phyloP scores from a whole-genome alignment of 2,113 vertebrate genomes.

The Peromyscus polionotus region DNA sequence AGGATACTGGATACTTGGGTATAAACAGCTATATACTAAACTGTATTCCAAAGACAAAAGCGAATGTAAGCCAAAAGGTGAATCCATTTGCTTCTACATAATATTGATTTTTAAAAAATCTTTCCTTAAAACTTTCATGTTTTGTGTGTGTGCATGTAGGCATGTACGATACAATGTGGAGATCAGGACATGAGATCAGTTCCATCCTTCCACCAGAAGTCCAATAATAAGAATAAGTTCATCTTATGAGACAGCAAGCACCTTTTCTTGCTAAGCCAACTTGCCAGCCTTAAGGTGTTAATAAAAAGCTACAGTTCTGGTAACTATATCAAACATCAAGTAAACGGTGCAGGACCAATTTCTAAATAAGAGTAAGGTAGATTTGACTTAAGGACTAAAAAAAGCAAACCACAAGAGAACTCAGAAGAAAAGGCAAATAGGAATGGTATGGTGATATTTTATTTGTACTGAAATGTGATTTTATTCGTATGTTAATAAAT shows the following conservation, averaged over 20 bases:
- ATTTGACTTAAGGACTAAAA: neutral
- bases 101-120: neutral
- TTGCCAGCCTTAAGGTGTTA: neutral
- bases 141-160: neutral
- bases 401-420: neutral
- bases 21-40: neutral
- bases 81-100: neutral
- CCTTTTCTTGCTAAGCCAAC: neutral
- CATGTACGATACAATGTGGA: neutral
- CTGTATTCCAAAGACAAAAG: neutral
- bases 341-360: conserved; percentile 3
- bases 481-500: too few relatives aligned
- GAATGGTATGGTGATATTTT: too few relatives aligned
- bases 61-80: neutral
- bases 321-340: neutral
- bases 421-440: conserved; percentile 28
- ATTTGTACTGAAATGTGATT: too few relatives aligned
- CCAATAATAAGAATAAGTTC: neutral
- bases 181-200: neutral
- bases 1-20: neutral
- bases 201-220: neutral
- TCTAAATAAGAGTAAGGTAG: neutral
- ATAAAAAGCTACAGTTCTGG: neutral
- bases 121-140: neutral
- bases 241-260: neutral